These are phyloP conservation scores for Pogona vitticeps DNA, from an alignment of 2,113 vertebrate species.

Conservation along the genomic window DNA sequence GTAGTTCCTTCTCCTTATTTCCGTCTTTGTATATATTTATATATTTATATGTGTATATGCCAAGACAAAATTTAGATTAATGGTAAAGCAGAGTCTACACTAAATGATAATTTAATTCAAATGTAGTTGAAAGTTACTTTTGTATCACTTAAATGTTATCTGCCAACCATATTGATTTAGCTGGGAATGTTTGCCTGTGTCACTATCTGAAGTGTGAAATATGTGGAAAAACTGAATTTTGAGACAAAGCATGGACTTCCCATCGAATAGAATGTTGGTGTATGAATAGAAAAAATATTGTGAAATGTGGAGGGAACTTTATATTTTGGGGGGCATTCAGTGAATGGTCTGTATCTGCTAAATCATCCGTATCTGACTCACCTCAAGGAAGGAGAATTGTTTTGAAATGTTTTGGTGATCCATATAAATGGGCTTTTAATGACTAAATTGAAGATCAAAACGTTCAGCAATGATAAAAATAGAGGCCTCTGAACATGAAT, in stretches of 20 bases:
- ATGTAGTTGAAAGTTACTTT: slow-evolving; percentile 71
- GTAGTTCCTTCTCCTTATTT: slow-evolving; percentile 52
- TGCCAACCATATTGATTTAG: slow-evolving; percentile 61
- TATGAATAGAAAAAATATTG: slow-evolving; percentile 48
- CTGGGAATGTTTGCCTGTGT: not conserved
- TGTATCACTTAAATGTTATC: slow-evolving; percentile 72
- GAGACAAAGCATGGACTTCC: slow-evolving; percentile 52
- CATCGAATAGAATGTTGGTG: slow-evolving; percentile 49
- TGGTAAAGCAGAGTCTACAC: slow-evolving; percentile 66
- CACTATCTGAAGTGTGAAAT: slow-evolving; percentile 5
- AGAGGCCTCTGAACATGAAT: too few species aligned
- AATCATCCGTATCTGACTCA: slow-evolving; percentile 69
- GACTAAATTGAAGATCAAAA: too few species aligned
- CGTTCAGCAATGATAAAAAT: too few species aligned
- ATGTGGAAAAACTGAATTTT: slow-evolving; percentile 36
- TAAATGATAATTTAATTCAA: slow-evolving; percentile 75
- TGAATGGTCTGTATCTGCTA: slow-evolving; percentile 55
- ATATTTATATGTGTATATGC: slow-evolving; percentile 6
- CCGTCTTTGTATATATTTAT: slow-evolving; percentile 44
- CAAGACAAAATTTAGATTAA: slow-evolving; percentile 73
- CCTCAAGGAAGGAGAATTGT: slow-evolving; percentile 70
- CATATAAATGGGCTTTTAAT: not conserved
- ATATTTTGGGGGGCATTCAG: slow-evolving; percentile 21
- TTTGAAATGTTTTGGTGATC: slow-evolving; percentile 70
- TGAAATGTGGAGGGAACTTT: not conserved